phyloP scores from a whole-genome alignment of 2,113 vertebrate species.

The zebrafish (Danio rerio) region GRCz12tu NC_133184.1:17434501-17435000 shows the following conservation, averaged over 20 bases:
- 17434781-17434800: too few relatives aligned
- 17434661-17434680: background rate
- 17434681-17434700: background rate
- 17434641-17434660: background rate
- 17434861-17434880: too few relatives aligned
- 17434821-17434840: too few relatives aligned
- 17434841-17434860: too few relatives aligned
- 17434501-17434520: background rate
- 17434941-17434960: too few relatives aligned
- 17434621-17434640: background rate
- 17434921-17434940: too few relatives aligned
- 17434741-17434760: constrained; percentile 3
- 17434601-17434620: background rate
- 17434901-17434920: too few relatives aligned
- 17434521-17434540: background rate
- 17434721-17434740: background rate
- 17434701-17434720: background rate
- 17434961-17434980: too few relatives aligned
- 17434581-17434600: background rate
- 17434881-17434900: too few relatives aligned
- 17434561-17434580: background rate
- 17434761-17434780: background rate
- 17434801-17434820: too few relatives aligned
- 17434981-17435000: too few relatives aligned
- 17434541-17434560: background rate